phyloP scores from a whole-genome alignment of 2,113 vertebrate species.

The Syrrhaptes paradoxus region DNA sequence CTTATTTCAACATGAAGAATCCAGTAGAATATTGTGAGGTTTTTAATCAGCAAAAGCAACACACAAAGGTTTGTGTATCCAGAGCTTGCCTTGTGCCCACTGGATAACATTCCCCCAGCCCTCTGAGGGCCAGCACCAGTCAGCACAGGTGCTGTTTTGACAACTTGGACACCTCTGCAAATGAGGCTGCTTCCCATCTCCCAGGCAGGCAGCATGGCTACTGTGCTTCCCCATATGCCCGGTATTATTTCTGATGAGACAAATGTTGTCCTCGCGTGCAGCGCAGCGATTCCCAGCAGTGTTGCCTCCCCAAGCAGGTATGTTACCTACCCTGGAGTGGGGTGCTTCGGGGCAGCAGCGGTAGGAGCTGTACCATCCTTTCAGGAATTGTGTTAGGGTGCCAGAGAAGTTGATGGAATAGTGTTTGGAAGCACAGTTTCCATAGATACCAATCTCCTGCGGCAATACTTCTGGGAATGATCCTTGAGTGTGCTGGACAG shows the following conservation, averaged over 20 bases:
- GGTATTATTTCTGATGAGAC: not conserved
- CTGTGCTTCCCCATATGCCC: constrained; percentile 47
- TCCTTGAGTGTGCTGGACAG: not conserved
- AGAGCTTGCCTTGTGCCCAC: not conserved
- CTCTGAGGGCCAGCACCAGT: constrained; percentile 45
- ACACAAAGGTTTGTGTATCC: constrained; percentile 15
- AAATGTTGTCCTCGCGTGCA: not conserved
- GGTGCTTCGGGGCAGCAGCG: not conserved
- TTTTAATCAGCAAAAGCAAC: not conserved
- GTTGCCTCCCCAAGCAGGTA: not conserved
- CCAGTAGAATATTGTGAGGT: not conserved
- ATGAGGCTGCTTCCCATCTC: constrained; percentile 50
- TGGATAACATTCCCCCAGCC: constrained; percentile 1
- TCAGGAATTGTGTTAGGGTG: not conserved
- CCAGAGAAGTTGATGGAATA: not conserved
- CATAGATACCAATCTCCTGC: constrained; percentile 40
- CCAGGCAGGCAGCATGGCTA: not conserved
- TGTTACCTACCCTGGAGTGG: fast-evolving
- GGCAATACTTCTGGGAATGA: not conserved
- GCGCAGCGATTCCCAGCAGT: fast-evolving
- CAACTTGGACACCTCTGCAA: constrained; percentile 62
- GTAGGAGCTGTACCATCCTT: not conserved
- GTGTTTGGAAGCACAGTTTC: constrained; percentile 29
- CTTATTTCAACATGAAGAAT: not conserved
- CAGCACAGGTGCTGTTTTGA: constrained; percentile 69